phyloP scores from a whole-genome alignment of 2,888 invertebrate genomes.

The Megastigmus dorsalis region DNA sequence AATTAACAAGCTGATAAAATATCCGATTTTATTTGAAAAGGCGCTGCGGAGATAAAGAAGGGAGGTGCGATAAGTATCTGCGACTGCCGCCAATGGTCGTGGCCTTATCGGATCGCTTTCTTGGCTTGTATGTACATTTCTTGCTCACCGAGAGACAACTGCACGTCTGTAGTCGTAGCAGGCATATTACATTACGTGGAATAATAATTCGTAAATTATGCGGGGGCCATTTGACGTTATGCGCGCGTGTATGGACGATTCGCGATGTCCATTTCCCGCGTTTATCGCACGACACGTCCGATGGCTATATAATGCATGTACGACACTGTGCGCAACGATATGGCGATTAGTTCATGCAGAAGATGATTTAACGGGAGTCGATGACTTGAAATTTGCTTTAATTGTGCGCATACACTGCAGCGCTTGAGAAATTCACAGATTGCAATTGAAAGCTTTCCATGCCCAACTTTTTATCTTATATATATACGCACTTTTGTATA shows the following conservation, averaged over 20 bases:
- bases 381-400: too few relatives aligned
- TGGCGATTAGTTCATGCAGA: too few relatives aligned
- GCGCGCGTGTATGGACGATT: not conserved
- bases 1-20: slow-evolving; percentile 48
- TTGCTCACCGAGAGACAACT: not conserved
- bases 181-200: slow-evolving; percentile 68
- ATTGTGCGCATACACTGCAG: too few relatives aligned
- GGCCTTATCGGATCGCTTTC: not conserved
- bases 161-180: slow-evolving; percentile 40
- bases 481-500: too few relatives aligned
- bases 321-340: too few relatives aligned
- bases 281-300: too few relatives aligned
- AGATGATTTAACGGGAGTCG: too few relatives aligned
- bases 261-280: too few relatives aligned
- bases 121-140: slow-evolving; percentile 6
- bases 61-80: slow-evolving; percentile 49
- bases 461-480: too few relatives aligned
- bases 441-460: too few relatives aligned
- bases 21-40: slow-evolving; percentile 19
- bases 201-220: slow-evolving; percentile 72
- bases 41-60: not conserved
- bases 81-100: slow-evolving; percentile 61
- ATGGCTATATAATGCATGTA: too few relatives aligned
- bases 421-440: too few relatives aligned
- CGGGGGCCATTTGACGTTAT: slow-evolving; percentile 64